Conservation (phyloP, 1,140 invertebrate genomes). For the Chrysopa pallens region DNA sequence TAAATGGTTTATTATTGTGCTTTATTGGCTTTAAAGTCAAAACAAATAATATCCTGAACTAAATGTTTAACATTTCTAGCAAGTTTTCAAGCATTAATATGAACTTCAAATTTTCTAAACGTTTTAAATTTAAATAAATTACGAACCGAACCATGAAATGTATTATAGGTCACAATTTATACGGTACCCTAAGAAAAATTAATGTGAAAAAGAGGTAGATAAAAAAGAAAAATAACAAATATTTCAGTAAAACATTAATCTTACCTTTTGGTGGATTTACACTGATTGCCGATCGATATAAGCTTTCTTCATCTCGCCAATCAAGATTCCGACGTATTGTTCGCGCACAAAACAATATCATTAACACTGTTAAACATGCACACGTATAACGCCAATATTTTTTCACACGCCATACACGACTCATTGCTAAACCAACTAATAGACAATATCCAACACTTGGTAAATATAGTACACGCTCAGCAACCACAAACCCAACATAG, state of each 20-base stretch:
- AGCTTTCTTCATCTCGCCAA: constrained; percentile 82
- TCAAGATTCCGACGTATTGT: constrained; percentile 74
- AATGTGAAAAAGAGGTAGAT: too few species aligned
- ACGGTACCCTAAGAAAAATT: too few species aligned
- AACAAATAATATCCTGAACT: too few species aligned
- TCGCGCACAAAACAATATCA: constrained; percentile 52
- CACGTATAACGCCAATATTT: constrained; percentile 22
- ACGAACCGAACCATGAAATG: too few species aligned
- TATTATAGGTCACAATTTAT: too few species aligned
- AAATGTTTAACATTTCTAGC: too few species aligned
- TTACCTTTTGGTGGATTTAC: constrained; percentile 97
- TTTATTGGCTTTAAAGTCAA: too few species aligned
- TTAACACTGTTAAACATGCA: constrained; percentile 33
- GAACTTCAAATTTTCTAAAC: too few species aligned
- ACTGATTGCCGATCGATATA: constrained; percentile 76
- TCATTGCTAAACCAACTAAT: constrained; percentile 57
- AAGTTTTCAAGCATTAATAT: too few species aligned
- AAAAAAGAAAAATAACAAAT: too few species aligned
- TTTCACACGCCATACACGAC: constrained; percentile 24
- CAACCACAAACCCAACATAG: constrained; percentile 93
- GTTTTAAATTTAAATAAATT: too few species aligned
- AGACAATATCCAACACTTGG: constrained; percentile 92
- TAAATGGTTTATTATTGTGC: too few species aligned
- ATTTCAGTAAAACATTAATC: constrained; percentile 7
- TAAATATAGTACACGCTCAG: constrained; percentile 86